Conservation (phyloP, 1,140 invertebrate genomes). For the Anoplophora glabripennis region DNA sequence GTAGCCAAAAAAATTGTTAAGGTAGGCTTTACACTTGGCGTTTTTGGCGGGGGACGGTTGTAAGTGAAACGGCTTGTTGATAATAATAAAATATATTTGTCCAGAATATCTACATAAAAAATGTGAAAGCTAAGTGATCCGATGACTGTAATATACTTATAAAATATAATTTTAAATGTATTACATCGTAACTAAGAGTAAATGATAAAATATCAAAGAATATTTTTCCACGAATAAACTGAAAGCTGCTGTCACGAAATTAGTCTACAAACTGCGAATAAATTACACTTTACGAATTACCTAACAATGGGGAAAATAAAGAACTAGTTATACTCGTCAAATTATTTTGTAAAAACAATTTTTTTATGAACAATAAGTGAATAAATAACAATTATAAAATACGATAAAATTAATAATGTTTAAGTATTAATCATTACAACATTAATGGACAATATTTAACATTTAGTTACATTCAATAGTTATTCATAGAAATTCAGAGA, state of each 20-base stretch:
- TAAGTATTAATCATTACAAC: neutral
- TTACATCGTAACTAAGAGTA: neutral
- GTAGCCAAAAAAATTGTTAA: no score
- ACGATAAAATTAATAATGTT: neutral
- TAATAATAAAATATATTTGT: slow-evolving; percentile 34
- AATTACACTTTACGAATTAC: slow-evolving; percentile 11
- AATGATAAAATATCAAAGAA: neutral
- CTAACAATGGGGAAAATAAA: slow-evolving; percentile 1
- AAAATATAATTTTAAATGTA: slow-evolving; percentile 14
- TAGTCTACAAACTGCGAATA: slow-evolving; percentile 8
- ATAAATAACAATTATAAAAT: slow-evolving; percentile 13
- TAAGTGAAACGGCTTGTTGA: neutral
- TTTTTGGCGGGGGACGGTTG: no score
- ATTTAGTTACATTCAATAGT: slow-evolving; percentile 1
- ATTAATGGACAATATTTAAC: neutral
- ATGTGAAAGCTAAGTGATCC: slow-evolving; percentile 23
- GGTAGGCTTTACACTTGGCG: no score
- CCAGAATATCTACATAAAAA: slow-evolving; percentile 31
- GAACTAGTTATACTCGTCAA: slow-evolving; percentile 24
- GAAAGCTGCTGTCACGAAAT: slow-evolving; percentile 15
- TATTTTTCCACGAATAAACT: slow-evolving; percentile 4
- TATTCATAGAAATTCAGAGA: neutral
- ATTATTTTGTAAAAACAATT: slow-evolving; percentile 11
- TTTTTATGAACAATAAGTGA: slow-evolving; percentile 6
- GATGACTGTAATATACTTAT: slow-evolving; percentile 25